Percentiles rank a stretch among this genome's conserved stretches.
These are phyloP conservation scores for Columba livia DNA, from an alignment of 2,113 vertebrate genomes.

Conservation along the genomic window DNA sequence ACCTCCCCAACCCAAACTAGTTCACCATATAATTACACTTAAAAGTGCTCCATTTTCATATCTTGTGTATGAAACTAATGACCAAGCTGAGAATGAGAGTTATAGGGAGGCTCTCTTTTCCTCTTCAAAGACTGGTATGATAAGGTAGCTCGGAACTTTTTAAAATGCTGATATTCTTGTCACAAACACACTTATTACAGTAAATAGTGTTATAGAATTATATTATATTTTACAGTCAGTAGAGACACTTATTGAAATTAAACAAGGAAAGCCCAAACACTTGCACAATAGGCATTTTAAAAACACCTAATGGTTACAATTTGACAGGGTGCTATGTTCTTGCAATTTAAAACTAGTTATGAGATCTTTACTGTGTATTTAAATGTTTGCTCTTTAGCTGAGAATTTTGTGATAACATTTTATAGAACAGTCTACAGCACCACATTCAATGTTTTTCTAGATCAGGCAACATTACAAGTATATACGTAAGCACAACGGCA, in stretches of 20 bases:
- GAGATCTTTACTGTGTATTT: not conserved
- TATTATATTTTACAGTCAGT: not conserved
- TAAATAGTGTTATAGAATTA: not conserved
- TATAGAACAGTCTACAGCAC: not conserved
- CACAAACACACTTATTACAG: not conserved
- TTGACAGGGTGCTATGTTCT: not conserved
- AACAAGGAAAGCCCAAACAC: not conserved
- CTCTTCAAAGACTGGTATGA: not conserved
- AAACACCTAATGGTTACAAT: not conserved
- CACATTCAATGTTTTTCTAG: not conserved
- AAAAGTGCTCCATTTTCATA: not conserved
- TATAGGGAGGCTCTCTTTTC: not conserved
- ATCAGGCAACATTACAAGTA: not conserved
- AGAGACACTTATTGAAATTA: not conserved
- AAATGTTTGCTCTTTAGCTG: not conserved
- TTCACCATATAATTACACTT: not conserved
- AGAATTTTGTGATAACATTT: not conserved
- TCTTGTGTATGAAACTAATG: not conserved
- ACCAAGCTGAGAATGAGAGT: not conserved
- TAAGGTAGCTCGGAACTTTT: not conserved
- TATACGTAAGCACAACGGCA: fast-evolving
- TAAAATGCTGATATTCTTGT: not conserved
- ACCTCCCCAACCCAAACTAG: not conserved
- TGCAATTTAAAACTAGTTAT: not conserved
- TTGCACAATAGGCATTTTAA: not conserved